These are phyloP conservation scores for Orius laevigatus DNA, from an alignment of 1,140 invertebrate genomes.

Conservation along the genomic window DNA sequence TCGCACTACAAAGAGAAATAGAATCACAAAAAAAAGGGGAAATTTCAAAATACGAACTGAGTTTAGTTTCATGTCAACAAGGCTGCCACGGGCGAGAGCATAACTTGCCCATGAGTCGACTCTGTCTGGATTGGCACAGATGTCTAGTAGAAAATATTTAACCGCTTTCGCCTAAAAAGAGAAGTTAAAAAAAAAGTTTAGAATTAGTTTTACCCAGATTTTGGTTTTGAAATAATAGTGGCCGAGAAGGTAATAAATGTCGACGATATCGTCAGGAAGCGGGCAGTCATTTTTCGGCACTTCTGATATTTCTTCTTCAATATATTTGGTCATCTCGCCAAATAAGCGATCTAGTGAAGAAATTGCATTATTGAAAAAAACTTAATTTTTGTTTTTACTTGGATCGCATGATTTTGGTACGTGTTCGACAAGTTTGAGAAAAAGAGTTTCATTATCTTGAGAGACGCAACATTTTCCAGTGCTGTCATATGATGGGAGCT, in stretches of 20 bases:
- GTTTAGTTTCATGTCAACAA: slow-evolving; percentile 67
- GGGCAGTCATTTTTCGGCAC: slow-evolving; percentile 32
- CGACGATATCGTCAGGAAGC: slow-evolving; percentile 38
- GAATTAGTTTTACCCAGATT: slow-evolving; percentile 34
- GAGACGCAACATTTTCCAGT: slow-evolving; percentile 52
- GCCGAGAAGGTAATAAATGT: slow-evolving; percentile 75
- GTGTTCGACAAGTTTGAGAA: slow-evolving; percentile 54
- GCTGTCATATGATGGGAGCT: slow-evolving; percentile 70
- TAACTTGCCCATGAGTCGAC: slow-evolving; percentile 86
- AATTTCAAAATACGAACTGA: slow-evolving; percentile 27
- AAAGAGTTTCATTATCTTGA: slow-evolving; percentile 55
- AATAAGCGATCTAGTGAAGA: slow-evolving; percentile 9
- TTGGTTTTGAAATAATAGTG: slow-evolving; percentile 89
- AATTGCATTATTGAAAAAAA: neutral
- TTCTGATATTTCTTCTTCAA: slow-evolving; percentile 39
- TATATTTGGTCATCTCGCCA: slow-evolving; percentile 44
- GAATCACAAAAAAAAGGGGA: slow-evolving; percentile 4
- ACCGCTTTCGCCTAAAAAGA: slow-evolving; percentile 40
- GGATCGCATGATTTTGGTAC: slow-evolving; percentile 52
- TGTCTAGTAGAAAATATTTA: slow-evolving; percentile 67
- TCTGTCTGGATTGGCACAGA: slow-evolving; percentile 57
- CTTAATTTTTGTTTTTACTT: slow-evolving; percentile 15
- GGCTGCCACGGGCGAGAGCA: slow-evolving; percentile 60
- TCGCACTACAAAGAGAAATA: slow-evolving; percentile 29
- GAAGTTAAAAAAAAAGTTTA: neutral